phyloP scores from a whole-genome alignment of 2,888 invertebrate genomes.

The Drosophila mimica region DNA sequence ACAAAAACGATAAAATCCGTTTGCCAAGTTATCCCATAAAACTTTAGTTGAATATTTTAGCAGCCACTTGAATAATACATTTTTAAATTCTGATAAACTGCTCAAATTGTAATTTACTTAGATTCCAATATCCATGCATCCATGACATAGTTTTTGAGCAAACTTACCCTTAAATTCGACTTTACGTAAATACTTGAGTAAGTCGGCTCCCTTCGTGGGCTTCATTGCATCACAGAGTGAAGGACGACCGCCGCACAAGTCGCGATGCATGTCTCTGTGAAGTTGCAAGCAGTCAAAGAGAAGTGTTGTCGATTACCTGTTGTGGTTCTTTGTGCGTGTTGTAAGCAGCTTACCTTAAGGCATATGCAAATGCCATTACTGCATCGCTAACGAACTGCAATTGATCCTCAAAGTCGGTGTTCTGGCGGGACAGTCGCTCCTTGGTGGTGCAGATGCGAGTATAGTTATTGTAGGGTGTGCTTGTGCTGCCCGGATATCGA shows the following conservation, averaged over 20 bases:
- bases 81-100: background rate
- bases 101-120: background rate
- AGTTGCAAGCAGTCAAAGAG: constrained; percentile 16
- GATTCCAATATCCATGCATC: background rate
- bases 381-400: constrained; percentile 98
- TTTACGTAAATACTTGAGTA: constrained; percentile 92
- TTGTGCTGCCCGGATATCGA: constrained; percentile 91
- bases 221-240: constrained; percentile 95
- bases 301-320: too few species aligned
- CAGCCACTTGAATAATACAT: constrained; percentile 13
- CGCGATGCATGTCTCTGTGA: constrained; percentile 93
- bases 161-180: constrained; percentile 94
- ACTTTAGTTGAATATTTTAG: constrained; percentile 12
- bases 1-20: background rate
- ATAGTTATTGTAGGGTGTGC: constrained; percentile 93
- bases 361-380: constrained; percentile 97
- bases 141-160: background rate
- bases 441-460: constrained; percentile 90
- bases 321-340: background rate
- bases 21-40: constrained; percentile 11
- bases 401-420: constrained; percentile 96
- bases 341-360: constrained; percentile 88
- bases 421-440: constrained; percentile 90
- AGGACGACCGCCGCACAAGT: constrained; percentile 90
- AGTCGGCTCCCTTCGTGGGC: constrained; percentile 94